Conservation (phyloP, 1,140 invertebrate genomes). For the Halesus radiatus region DNA sequence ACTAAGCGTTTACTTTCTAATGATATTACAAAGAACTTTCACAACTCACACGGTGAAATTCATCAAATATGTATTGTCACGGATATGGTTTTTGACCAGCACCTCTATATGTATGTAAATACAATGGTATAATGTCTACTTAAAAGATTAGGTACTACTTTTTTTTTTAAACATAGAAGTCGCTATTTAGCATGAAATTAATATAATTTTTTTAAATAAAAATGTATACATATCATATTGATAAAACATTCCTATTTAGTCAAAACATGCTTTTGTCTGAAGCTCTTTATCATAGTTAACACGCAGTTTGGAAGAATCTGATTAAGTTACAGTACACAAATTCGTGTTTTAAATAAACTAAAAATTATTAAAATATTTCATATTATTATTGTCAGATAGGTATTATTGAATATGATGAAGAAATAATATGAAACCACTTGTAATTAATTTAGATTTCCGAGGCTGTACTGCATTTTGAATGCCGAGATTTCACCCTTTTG, state of each 20-base stretch:
- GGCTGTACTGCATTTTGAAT: neutral
- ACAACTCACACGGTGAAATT: conserved; percentile 20
- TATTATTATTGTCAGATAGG: neutral
- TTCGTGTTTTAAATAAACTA: neutral
- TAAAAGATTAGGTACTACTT: conserved; percentile 14
- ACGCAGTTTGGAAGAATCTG: neutral
- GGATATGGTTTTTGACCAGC: conserved; percentile 23
- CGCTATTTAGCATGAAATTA: neutral
- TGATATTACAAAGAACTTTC: conserved; percentile 18
- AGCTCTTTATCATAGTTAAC: neutral
- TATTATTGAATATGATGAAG: no score
- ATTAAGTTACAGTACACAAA: neutral
- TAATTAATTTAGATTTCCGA: neutral
- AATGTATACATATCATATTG: neutral
- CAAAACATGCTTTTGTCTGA: neutral
- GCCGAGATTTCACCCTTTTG: neutral
- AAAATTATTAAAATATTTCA: neutral
- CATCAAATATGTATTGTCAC: conserved; percentile 31
- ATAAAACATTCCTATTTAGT: neutral
- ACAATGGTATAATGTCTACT: neutral
- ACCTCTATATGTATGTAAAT: conserved; percentile 19
- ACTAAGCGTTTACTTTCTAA: neutral
- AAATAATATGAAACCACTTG: no score
- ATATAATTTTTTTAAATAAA: neutral
- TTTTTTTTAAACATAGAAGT: neutral